phyloP scores from a whole-genome alignment of 2,797 vertebrate genomes.

The Gallirallus australis region DNA sequence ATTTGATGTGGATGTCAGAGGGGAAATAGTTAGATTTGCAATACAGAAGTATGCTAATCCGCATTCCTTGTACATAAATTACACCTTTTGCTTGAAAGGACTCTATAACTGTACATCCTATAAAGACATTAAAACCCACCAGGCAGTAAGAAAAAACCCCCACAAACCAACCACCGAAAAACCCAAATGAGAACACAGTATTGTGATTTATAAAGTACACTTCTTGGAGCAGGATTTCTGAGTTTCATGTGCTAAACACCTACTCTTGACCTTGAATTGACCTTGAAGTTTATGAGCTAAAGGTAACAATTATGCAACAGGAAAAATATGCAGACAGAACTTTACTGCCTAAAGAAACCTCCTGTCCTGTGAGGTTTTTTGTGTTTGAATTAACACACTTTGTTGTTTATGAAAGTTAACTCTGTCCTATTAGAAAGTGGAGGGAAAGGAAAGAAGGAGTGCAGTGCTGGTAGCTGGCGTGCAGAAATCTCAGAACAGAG shows the following conservation, averaged over 20 bases:
- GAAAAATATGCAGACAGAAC: constrained; percentile 76
- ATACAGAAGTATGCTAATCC: not conserved
- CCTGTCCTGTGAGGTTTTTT: constrained; percentile 56
- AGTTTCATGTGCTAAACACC: constrained; percentile 65
- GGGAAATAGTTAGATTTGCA: not conserved
- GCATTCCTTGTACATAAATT: not conserved
- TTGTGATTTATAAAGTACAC: constrained; percentile 16
- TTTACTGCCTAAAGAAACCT: constrained; percentile 65
- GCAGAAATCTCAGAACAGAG: not conserved
- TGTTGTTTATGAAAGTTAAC: constrained; percentile 65
- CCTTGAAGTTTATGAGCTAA: constrained; percentile 76
- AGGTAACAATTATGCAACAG: constrained; percentile 77
- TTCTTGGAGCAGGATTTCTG: constrained; percentile 41
- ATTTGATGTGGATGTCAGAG: not conserved
- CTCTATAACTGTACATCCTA: not conserved
- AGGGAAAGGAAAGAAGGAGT: not conserved
- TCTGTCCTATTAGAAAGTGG: constrained; percentile 20
- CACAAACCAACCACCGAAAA: not conserved
- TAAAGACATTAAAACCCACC: not conserved
- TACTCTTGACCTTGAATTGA: constrained; percentile 63
- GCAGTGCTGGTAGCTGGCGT: not conserved
- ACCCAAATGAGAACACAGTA: not conserved
- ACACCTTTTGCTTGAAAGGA: not conserved
- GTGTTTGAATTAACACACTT: constrained; percentile 73
- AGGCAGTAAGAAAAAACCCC: not conserved